These are phyloP conservation scores for Anisognathus igniventris DNA, from an alignment of 2,797 vertebrate species.

Conservation along the genomic window DNA sequence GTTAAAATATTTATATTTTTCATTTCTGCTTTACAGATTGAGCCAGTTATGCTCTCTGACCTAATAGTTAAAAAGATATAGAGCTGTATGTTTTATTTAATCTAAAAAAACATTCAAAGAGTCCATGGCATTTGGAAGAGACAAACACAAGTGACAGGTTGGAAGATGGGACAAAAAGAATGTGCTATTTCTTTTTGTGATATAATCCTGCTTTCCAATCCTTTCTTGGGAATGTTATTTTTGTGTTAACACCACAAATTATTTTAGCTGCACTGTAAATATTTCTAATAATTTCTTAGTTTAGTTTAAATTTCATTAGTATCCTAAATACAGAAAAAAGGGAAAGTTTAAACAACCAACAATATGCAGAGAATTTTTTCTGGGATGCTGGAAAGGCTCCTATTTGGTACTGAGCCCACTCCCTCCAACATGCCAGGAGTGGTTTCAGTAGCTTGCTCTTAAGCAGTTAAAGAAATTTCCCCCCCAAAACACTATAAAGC, in stretches of 20 bases:
- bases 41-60: background rate
- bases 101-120: background rate
- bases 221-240: constrained; percentile 24
- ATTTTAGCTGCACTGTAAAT: constrained; percentile 6
- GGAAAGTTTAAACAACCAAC: background rate
- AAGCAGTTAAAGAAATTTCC: background rate
- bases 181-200: background rate
- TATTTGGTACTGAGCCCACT: background rate
- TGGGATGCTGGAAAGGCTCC: background rate
- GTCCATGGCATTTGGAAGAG: background rate
- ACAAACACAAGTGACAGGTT: constrained; percentile 9
- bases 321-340: background rate
- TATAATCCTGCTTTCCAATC: background rate
- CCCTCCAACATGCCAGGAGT: background rate
- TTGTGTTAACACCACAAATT: background rate
- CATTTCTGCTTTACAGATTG: background rate
- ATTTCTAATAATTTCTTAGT: background rate
- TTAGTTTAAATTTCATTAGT: constrained; percentile 7
- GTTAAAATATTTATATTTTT: constrained; percentile 46
- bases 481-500: background rate
- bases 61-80: background rate
- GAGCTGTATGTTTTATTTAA: background rate
- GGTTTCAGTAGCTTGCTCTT: background rate
- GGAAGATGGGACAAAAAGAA: background rate
- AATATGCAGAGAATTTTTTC: background rate